Evolutionary conservation across 2,888 invertebrate species (phyloP).

Genomic region (Scaptomyza parva): DNA sequence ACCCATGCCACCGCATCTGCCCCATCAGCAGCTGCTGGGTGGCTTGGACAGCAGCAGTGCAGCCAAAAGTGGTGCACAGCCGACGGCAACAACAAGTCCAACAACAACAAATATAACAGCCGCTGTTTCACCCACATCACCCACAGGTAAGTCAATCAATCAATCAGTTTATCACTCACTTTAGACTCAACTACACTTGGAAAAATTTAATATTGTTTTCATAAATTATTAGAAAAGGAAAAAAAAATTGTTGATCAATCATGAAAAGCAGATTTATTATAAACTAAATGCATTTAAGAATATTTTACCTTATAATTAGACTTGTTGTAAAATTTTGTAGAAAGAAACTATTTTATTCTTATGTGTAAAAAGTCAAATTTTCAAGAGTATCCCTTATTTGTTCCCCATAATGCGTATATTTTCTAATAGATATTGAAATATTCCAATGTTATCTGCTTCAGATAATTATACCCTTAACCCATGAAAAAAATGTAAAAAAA

Average conservation of each 20-base stretch:
- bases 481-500: no score
- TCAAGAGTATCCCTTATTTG: no score
- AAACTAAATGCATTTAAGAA: no score
- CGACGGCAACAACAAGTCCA: constrained; percentile 56
- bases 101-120: constrained; percentile 28
- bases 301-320: no score
- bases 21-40: constrained; percentile 42
- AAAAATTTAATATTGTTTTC: no score
- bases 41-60: constrained; percentile 38
- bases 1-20: constrained; percentile 67
- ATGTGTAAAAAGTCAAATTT: no score
- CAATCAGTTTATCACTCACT: background rate
- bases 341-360: no score
- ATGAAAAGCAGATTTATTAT: no score
- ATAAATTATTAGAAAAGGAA: no score
- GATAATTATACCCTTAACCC: no score
- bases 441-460: background rate
- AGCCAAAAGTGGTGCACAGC: constrained; percentile 44
- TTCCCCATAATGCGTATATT: background rate
- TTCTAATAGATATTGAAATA: background rate
- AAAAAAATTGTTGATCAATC: no score
- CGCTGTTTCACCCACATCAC: constrained; percentile 57
- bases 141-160: constrained; percentile 61
- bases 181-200: background rate
- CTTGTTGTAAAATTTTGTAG: no score